Base-by-base conservation (phyloP, 2,888 invertebrate species). In the Polyommatus iphigenia region DNA sequence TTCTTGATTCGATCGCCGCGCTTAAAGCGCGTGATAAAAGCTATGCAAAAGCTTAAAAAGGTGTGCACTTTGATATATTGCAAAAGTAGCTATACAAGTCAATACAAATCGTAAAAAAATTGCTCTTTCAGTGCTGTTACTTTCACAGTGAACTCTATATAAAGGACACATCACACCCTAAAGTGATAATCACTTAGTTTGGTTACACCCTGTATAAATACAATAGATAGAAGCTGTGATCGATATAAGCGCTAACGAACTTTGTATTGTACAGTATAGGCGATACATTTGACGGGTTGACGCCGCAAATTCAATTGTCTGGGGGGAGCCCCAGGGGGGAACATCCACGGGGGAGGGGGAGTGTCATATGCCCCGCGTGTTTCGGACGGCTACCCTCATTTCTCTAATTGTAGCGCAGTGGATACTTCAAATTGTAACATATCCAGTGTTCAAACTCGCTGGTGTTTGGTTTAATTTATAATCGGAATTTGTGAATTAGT, bases 231-330 rank as follows among this genome's bases (percentile, higher is more conserved):
- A 18, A 18, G 54, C 54, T 18, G 2, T 15, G 2, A 67, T 67
- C 29, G 36, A 36, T n/a, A 41, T 72, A 10, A 41, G 41, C 72
- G 41, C n/a, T 72, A 76, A 71, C 32, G 76, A 77, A 77, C 76
- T 79, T 54, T 77, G 75, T 50, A 73, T 77, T 76, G 41, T 77
- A 75, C 75, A 20, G 76, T 71, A 78, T 78, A 62, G 36, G 76
- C 73, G 73, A 67, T 78, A 73, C 76, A 76, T 78, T 59, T 80
- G 80, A 80, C 77, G 79, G 79, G 79, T 80, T 78, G 78, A 79
- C 78, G 79, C 79, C 80, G 79, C 81, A 82, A 80, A 82, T 81
- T 82, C 79, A 79, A 81, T 81, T 80, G 82, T 77, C 59, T 29
- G 29, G 29, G 67, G 62, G 67, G 67, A 75, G 78, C 76, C 80